Percentiles rank a stretch among this genome's conserved stretches.
These are phyloP conservation scores for Blennius ocellaris DNA, from an alignment of 2,113 vertebrate species.

Conservation along the genomic window DNA sequence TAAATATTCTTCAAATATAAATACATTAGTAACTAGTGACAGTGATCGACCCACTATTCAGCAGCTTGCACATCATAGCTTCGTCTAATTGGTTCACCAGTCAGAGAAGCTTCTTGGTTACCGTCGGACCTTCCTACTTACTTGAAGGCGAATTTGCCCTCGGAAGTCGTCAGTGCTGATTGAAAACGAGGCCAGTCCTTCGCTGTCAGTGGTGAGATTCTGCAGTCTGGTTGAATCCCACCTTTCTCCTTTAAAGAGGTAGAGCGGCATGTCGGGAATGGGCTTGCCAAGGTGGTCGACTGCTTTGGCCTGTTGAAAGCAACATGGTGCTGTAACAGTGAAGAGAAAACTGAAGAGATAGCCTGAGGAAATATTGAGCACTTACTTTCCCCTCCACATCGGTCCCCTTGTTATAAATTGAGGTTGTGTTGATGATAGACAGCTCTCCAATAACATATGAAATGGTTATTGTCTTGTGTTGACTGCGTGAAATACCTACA, in stretches of 20 bases:
- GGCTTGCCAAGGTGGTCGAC: conserved; percentile 6
- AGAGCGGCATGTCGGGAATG: neutral
- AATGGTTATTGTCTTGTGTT: neutral
- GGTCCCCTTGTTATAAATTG: conserved; percentile 56
- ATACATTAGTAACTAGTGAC: too few relatives aligned
- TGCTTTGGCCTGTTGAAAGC: conserved; percentile 25
- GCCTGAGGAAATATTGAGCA: neutral
- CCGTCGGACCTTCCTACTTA: conserved; percentile 37
- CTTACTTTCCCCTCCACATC: conserved; percentile 74
- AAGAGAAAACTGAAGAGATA: too few relatives aligned
- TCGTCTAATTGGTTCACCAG: too few relatives aligned
- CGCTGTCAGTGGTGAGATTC: conserved; percentile 74
- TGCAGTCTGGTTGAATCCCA: neutral
- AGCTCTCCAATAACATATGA: conserved; percentile 69
- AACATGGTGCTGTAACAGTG: neutral
- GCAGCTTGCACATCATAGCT: too few relatives aligned
- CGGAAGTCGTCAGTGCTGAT: conserved; percentile 11
- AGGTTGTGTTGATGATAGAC: conserved; percentile 68
- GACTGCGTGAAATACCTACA: conserved; percentile 26
- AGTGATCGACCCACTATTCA: too few relatives aligned
- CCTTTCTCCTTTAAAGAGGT: neutral
- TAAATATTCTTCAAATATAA: too few relatives aligned
- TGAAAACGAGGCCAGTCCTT: conserved; percentile 74
- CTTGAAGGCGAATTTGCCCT: conserved; percentile 34
- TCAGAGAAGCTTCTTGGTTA: too few relatives aligned